Percentiles rank a stretch among this genome's conserved stretches.
These are phyloP conservation scores for Xenopus petersii DNA, from an alignment of 2,797 vertebrate species.

Conservation along the genomic window DNA sequence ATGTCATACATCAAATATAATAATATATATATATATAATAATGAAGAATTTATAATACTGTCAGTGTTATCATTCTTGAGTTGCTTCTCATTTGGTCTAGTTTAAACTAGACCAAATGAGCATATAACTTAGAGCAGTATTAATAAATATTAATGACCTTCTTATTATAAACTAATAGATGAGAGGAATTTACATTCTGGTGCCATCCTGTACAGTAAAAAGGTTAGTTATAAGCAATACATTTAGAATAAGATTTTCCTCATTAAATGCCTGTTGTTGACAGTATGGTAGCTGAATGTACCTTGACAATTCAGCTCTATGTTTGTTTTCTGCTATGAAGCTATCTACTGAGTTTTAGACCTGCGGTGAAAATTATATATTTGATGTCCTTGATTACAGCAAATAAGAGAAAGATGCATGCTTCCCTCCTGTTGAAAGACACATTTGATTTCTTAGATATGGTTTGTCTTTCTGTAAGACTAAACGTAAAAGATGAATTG, in stretches of 20 bases:
- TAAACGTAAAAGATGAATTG: conserved; percentile 24
- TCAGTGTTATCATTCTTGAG: background rate
- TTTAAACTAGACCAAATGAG: background rate
- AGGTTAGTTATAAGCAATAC: background rate
- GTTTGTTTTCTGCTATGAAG: conserved; percentile 32
- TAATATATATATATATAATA: no score
- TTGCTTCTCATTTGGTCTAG: background rate
- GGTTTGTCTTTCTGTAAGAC: conserved; percentile 23
- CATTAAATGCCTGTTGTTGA: background rate
- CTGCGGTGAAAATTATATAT: conserved; percentile 46
- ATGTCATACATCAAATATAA: background rate
- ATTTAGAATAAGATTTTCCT: background rate
- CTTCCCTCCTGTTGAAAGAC: conserved; percentile 35
- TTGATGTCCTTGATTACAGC: conserved; percentile 44
- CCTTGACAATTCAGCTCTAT: conserved; percentile 17
- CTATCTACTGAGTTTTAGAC: conserved; percentile 42
- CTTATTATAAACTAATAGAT: background rate
- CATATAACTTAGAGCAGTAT: background rate
- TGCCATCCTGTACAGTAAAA: background rate
- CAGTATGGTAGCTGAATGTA: conserved; percentile 4
- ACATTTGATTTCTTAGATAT: conserved; percentile 40
- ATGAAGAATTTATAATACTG: background rate
- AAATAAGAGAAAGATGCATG: conserved; percentile 41
- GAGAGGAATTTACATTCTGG: background rate
- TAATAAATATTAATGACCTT: background rate